Base-by-base conservation (phyloP, 2,797 vertebrate species). In the Cephalopachus bancanus region DNA sequence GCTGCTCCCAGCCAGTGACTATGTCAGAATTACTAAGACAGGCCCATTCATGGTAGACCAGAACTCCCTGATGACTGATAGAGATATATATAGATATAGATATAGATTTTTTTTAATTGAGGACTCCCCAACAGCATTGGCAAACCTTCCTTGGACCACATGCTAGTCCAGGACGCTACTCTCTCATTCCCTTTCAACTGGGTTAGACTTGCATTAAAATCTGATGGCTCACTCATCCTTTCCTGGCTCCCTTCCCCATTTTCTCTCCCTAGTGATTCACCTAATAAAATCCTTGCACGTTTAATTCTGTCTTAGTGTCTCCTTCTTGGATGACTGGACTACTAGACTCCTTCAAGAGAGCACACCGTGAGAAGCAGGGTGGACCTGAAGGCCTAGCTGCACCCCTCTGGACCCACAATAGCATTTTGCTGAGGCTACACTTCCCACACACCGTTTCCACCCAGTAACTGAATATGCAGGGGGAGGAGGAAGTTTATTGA, bases 251-350 rank as follows among this genome's bases (percentile, higher is more conserved):
- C 15, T 81, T 92, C 10, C 19, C 49, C 67, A 59, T 74, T 94
- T 90, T 60, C 20, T 78, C 51, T 71, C 37, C 92, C 5, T 62
- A 53, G 51, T 72, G 10, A 92, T 37, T 83, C 17, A 69, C 53
- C 26, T 81, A 80, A 71, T 89, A 85, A 85, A 80, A 87, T 91
- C 28, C 49, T 88, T 49, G n/a, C 24, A 81, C 59, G 44, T 60
- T 89, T 81, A 89, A 69, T 76, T 15, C 28, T 71, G 2, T 69
- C 44, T 89, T 65, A 81, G 59, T 78, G 16, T 84, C 49, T 64
- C 72, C n/a, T 80, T 96, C 55, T 89, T n/a, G 8, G 59, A 96
- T 76, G 72, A 83, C 20, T n/a, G 57, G 44, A 71, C 0, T 60
- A 59, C 44, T 2, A 81, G 24, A 94, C 26, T 86, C 49, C 74